Conservation (phyloP, 2,888 invertebrate genomes). For the Seira sanloemensis region DNA sequence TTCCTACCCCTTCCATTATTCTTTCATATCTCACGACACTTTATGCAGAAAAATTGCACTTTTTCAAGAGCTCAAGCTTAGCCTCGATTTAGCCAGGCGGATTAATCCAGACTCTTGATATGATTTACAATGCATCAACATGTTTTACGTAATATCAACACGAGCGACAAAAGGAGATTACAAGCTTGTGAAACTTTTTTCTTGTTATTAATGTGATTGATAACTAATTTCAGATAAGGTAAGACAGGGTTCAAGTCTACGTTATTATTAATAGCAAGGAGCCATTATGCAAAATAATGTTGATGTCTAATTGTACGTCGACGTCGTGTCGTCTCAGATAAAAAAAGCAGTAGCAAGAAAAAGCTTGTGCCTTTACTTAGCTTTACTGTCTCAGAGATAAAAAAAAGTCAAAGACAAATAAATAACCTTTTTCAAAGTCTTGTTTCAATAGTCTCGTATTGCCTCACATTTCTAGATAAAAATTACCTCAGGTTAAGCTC, state of each 20-base stretch:
- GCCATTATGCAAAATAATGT: not conserved
- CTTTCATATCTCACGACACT: not conserved
- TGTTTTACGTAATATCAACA: slow-evolving; percentile 21
- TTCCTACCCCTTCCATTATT: not conserved
- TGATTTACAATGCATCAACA: not conserved
- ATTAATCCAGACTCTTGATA: not conserved
- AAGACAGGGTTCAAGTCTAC: slow-evolving; percentile 37
- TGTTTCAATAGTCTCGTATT: not conserved
- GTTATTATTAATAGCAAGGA: not conserved
- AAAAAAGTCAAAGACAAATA: not conserved
- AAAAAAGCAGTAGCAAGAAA: not conserved
- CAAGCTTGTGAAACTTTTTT: slow-evolving; percentile 44
- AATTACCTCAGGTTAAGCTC: not conserved
- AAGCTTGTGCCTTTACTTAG: not conserved
- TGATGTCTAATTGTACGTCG: not conserved
- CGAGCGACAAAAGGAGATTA: slow-evolving; percentile 15
- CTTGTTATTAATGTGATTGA: slow-evolving; percentile 25
- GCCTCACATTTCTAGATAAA: not conserved
- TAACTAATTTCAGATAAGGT: slow-evolving; percentile 20
- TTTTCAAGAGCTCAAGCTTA: too few species aligned
- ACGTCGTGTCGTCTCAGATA: not conserved
- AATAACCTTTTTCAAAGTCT: not conserved
- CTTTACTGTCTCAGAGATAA: not conserved
- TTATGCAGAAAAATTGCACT: slow-evolving; percentile 7
- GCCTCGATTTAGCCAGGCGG: too few species aligned